Percentiles rank a stretch among this genome's conserved stretches.
These are phyloP conservation scores for Odontamblyopus rebecca DNA, from an alignment of 2,797 vertebrate species.

Conservation along the genomic window DNA sequence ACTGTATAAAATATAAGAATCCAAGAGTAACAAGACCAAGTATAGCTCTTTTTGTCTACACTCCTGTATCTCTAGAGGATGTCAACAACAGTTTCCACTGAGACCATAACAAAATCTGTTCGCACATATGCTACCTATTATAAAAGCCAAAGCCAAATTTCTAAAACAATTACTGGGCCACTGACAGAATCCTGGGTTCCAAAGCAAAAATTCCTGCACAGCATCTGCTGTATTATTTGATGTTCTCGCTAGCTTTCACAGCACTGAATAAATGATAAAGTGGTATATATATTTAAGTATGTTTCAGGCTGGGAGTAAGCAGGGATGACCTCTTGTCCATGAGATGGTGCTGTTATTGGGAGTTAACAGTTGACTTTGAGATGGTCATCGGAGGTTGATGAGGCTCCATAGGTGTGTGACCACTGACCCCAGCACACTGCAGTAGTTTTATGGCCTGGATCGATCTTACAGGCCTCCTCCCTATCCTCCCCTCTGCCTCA, in stretches of 20 bases:
- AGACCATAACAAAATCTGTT: constrained; percentile 49
- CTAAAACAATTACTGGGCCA: constrained; percentile 54
- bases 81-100: constrained; percentile 49
- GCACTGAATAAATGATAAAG: constrained; percentile 34
- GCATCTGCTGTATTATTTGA: constrained; percentile 36
- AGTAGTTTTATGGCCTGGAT: constrained; percentile 60
- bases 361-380: constrained; percentile 32
- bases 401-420: constrained; percentile 56
- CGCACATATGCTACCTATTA: too few relatives aligned
- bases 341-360: constrained; percentile 21
- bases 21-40: constrained; percentile 42
- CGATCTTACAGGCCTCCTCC: constrained; percentile 48
- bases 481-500: constrained; percentile 36
- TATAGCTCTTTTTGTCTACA: constrained; percentile 37
- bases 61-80: constrained; percentile 43
- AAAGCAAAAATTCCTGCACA: constrained; percentile 48
- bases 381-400: constrained; percentile 39
- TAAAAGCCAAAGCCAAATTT: constrained; percentile 56
- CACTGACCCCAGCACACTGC: constrained; percentile 61
- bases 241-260: constrained; percentile 10
- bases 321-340: constrained; percentile 30
- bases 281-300: constrained; percentile 35
- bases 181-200: constrained; percentile 51
- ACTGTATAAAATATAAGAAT: constrained; percentile 37
- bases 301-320: constrained; percentile 23